Conservation (phyloP, 2,113 vertebrate genomes). For the Mustela nigripes region DNA sequence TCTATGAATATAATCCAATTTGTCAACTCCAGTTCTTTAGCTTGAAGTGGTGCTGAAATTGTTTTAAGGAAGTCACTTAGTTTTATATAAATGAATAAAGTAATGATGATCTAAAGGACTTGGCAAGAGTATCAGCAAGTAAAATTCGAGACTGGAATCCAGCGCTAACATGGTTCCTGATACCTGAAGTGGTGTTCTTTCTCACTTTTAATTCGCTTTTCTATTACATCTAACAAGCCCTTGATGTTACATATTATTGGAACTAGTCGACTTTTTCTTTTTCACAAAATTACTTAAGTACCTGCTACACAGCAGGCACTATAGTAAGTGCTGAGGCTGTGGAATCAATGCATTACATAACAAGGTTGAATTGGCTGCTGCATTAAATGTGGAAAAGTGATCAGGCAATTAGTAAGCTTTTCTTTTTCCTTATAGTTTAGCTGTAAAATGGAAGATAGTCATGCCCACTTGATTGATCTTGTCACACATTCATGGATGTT, state of each 20-base stretch:
- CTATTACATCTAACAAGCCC: not conserved
- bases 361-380: not conserved
- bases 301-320: not conserved
- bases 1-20: conserved; percentile 35
- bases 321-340: conserved; percentile 3
- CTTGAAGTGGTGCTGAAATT: conserved; percentile 32
- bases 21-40: conserved; percentile 32
- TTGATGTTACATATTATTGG: not conserved
- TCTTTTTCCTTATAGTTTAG: not conserved
- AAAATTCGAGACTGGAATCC: not conserved
- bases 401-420: conserved; percentile 23
- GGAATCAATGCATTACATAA: not conserved
- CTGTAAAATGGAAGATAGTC: conserved; percentile 39
- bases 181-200: not conserved
- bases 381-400: conserved; percentile 6
- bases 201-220: conserved; percentile 25
- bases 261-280: not conserved
- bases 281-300: not conserved
- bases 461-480: not conserved
- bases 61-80: conserved; percentile 35
- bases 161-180: not conserved
- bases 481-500: conserved; percentile 27
- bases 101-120: not conserved
- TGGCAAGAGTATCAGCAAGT: not conserved
- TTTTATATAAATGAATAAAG: conserved; percentile 16